A percentile compares a stretch with the other conserved stretches of the same genome.
Evolutionary conservation across 2,888 invertebrate species (phyloP).

Genomic region (Dryadula phaetusa): DNA sequence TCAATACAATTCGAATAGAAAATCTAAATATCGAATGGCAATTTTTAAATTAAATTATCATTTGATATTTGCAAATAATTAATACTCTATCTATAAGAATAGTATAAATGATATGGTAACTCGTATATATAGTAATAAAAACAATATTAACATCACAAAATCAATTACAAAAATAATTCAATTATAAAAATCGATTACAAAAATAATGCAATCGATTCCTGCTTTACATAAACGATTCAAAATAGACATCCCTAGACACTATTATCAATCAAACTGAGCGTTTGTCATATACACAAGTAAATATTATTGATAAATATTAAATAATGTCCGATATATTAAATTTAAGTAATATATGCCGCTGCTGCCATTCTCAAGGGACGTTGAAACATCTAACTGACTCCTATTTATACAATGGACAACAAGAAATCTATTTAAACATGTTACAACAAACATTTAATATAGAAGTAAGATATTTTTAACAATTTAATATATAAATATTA

Average conservation of each 20-base stretch:
- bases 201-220: no score
- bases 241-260: neutral
- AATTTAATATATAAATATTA: neutral
- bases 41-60: no score
- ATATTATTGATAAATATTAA: slow-evolving; percentile 28
- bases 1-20: no score
- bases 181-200: neutral
- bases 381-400: slow-evolving; percentile 58
- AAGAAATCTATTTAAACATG: slow-evolving; percentile 60
- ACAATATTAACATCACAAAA: no score
- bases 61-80: no score
- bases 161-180: no score
- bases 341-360: slow-evolving; percentile 65
- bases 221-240: no score
- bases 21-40: no score
- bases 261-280: neutral
- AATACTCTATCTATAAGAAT: no score
- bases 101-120: no score
- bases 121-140: no score
- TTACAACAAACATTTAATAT: slow-evolving; percentile 62
- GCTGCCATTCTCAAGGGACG: slow-evolving; percentile 65
- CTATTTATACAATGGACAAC: slow-evolving; percentile 51
- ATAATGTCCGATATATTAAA: slow-evolving; percentile 58
- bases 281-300: slow-evolving; percentile 18
- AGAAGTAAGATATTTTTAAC: slow-evolving; percentile 54